These are phyloP conservation scores for Microcebus tavaratra DNA, from an alignment of 2,113 vertebrate species.

Conservation along the genomic window DNA sequence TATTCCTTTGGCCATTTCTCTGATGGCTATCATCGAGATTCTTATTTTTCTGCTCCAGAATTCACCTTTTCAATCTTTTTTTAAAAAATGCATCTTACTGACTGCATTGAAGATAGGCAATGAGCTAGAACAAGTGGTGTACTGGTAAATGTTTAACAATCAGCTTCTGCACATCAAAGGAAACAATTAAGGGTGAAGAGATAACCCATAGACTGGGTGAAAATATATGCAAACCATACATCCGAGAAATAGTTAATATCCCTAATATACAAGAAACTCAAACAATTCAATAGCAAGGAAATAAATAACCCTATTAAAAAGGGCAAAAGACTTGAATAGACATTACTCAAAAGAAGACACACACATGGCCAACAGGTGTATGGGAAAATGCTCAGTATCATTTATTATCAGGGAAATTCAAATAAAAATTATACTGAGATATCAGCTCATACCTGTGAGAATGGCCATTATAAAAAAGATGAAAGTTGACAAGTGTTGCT, in stretches of 20 bases:
- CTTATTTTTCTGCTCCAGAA: slow-evolving; percentile 21
- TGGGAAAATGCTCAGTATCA: background rate
- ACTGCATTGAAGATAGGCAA: background rate
- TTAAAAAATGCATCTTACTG: background rate
- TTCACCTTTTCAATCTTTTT: background rate
- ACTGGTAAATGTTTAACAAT: background rate
- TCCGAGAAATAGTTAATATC: background rate
- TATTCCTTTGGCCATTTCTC: background rate
- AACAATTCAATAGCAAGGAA: background rate
- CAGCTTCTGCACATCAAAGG: background rate
- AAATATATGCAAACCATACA: background rate
- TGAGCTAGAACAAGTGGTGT: background rate
- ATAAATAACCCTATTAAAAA: background rate
- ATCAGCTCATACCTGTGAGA: background rate
- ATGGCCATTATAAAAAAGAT: background rate
- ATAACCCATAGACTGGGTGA: background rate
- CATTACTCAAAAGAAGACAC: background rate
- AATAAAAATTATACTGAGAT: background rate
- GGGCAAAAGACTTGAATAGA: background rate
- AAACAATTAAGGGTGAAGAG: background rate
- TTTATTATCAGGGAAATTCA: background rate
- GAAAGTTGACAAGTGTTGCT: background rate
- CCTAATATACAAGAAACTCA: background rate
- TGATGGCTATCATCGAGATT: background rate
- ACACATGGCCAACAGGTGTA: background rate